phyloP scores from a whole-genome alignment of 2,888 invertebrate species.

The Pristionchus mayeri region DNA sequence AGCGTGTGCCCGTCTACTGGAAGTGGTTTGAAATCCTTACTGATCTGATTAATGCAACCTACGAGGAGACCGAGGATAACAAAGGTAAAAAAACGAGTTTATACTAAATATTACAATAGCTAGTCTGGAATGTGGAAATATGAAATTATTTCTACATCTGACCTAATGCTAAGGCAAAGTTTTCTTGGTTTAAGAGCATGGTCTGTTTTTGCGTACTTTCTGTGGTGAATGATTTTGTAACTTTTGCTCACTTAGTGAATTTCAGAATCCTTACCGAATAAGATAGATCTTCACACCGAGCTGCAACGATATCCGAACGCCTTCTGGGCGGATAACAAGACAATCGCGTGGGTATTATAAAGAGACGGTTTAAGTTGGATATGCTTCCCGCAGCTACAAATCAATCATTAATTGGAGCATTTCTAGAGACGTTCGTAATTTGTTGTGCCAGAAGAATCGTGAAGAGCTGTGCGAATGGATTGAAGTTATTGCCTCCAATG shows the following conservation, averaged over 20 bases:
- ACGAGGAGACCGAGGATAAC: not conserved
- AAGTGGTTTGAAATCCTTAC: not conserved
- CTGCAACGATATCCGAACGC: not conserved
- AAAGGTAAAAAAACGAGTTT: too few relatives aligned
- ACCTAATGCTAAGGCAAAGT: too few relatives aligned
- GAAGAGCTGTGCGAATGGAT: not conserved
- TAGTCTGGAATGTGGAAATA: too few relatives aligned
- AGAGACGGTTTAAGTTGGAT: too few relatives aligned
- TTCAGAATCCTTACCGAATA: not conserved
- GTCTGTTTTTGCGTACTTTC: too few relatives aligned
- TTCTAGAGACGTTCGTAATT: not conserved
- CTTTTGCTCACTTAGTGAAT: too few relatives aligned
- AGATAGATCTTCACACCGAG: slow-evolving; percentile 13
- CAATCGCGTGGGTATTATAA: not conserved
- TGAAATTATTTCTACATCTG: too few relatives aligned
- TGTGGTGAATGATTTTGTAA: too few relatives aligned
- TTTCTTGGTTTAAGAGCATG: too few relatives aligned
- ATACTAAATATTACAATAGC: too few relatives aligned
- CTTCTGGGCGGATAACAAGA: slow-evolving; percentile 23
- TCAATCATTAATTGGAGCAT: too few relatives aligned
- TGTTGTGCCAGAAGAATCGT: not conserved
- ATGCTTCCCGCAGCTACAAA: too few relatives aligned
- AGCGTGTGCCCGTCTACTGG: slow-evolving; percentile 7
- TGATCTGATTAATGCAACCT: not conserved
- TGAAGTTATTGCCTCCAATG: not conserved